A percentile compares a stretch with the other conserved stretches of the same genome.
These are phyloP conservation scores for Oncopeltus fasciatus DNA, from an alignment of 1,140 invertebrate genomes.

Conservation along the genomic window DNA sequence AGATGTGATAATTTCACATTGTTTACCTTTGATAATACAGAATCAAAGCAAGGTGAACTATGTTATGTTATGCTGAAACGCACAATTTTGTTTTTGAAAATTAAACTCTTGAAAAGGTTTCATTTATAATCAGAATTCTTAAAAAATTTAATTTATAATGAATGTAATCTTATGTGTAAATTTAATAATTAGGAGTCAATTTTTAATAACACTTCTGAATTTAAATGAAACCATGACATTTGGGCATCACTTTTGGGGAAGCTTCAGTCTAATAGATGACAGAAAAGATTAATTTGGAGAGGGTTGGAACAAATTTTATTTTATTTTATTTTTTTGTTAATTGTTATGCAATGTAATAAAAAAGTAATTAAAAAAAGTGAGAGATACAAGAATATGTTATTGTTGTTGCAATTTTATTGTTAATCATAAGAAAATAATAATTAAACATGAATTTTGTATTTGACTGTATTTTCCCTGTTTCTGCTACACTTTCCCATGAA, in stretches of 20 bases:
- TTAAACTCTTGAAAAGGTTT: not conserved
- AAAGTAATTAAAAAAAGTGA: slow-evolving; percentile 6
- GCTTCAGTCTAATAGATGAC: not conserved
- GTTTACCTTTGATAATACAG: not conserved
- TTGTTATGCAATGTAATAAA: slow-evolving; percentile 14
- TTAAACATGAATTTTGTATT: slow-evolving; percentile 16
- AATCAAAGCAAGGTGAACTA: not conserved
- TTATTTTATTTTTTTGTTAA: slow-evolving; percentile 8
- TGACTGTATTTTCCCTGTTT: slow-evolving; percentile 15
- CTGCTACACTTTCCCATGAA: not conserved
- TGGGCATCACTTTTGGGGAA: not conserved
- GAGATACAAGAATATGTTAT: slow-evolving; percentile 16
- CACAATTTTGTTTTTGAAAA: not conserved
- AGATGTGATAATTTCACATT: slow-evolving; percentile 4
- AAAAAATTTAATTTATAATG: not conserved
- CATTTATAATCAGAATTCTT: not conserved
- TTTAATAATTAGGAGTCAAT: not conserved
- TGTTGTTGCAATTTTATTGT: slow-evolving; percentile 21
- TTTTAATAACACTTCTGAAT: not conserved
- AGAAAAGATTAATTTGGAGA: not conserved
- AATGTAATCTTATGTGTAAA: not conserved
- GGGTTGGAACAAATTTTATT: slow-evolving; percentile 8
- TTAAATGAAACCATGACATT: not conserved
- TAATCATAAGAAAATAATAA: slow-evolving; percentile 19
- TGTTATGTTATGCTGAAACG: too few relatives aligned